Conservation (phyloP, 2,888 invertebrate genomes). For the Smittia aterrima region DNA sequence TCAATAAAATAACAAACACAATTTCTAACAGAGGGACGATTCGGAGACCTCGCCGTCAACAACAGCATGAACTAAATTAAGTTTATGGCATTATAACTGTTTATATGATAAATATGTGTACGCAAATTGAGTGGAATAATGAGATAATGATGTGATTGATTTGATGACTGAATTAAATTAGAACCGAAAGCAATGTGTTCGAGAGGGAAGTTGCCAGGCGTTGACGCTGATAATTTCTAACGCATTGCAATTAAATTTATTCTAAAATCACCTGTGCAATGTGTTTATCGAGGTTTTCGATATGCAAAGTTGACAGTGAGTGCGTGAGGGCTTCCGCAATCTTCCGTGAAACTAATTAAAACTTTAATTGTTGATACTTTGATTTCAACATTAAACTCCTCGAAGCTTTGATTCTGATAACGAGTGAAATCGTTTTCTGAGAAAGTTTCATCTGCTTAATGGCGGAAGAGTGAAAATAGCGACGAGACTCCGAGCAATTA, state of each 20-base stretch:
- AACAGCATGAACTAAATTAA: slow-evolving; percentile 33
- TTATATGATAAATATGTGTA: slow-evolving; percentile 41
- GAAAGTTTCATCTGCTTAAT: slow-evolving; percentile 7
- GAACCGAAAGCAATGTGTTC: not conserved
- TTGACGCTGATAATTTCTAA: not conserved
- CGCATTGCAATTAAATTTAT: not conserved
- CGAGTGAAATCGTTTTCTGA: not conserved
- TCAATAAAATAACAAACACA: slow-evolving; percentile 38
- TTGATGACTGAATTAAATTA: slow-evolving; percentile 42
- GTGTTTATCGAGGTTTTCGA: not conserved
- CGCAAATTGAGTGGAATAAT: slow-evolving; percentile 42
- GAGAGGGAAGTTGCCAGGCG: slow-evolving; percentile 6
- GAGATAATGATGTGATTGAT: slow-evolving; percentile 42
- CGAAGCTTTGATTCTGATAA: too few species aligned
- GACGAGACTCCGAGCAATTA: not conserved
- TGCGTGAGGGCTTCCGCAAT: too few species aligned
- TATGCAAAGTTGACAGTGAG: too few species aligned
- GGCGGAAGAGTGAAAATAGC: not conserved
- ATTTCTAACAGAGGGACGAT: not conserved
- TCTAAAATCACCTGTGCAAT: not conserved
- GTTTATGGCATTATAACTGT: slow-evolving; percentile 42
- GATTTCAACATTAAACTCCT: too few species aligned
- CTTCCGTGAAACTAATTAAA: too few species aligned
- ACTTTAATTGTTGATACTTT: too few species aligned
- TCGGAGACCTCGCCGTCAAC: not conserved